A percentile compares a stretch with the other conserved stretches of the same genome.
Conservation (phyloP, 2,888 invertebrate genomes). For the Dusona sp. region DNA sequence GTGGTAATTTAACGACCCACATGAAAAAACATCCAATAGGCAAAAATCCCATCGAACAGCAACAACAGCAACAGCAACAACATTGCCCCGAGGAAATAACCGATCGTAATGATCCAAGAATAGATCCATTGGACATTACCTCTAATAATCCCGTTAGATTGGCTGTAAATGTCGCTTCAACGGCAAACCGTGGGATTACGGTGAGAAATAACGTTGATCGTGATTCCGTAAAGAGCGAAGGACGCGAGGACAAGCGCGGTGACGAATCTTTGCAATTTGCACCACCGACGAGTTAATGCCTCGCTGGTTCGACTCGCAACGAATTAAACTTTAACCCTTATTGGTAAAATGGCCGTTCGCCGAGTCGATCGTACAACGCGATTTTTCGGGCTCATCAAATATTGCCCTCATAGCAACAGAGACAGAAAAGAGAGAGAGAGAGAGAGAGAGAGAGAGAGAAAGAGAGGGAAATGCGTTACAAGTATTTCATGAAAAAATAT, state of each 20-base stretch:
- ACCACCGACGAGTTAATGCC: slow-evolving; percentile 69
- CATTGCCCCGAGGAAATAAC: slow-evolving; percentile 31
- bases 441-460: slow-evolving; percentile 8
- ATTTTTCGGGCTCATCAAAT: slow-evolving; percentile 28
- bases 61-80: slow-evolving; percentile 22
- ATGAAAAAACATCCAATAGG: slow-evolving; percentile 83
- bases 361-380: slow-evolving; percentile 40
- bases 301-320: slow-evolving; percentile 38
- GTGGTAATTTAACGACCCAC: slow-evolving; percentile 83
- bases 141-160: slow-evolving; percentile 66
- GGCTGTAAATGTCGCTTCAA: slow-evolving; percentile 66
- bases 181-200: slow-evolving; percentile 48
- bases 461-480: not conserved
- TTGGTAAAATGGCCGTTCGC: slow-evolving; percentile 36
- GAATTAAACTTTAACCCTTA: slow-evolving; percentile 44
- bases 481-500: not conserved
- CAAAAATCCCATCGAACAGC: slow-evolving; percentile 43
- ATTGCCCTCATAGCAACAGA: not conserved
- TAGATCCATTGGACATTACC: slow-evolving; percentile 41
- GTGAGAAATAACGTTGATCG: slow-evolving; percentile 45
- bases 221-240: slow-evolving; percentile 60
- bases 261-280: slow-evolving; percentile 67
- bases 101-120: slow-evolving; percentile 48
- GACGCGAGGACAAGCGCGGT: slow-evolving; percentile 52
- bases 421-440: not conserved